Evolutionary conservation across 2,797 vertebrate species (phyloP).

Genomic region (Malacoraja senta): DNA sequence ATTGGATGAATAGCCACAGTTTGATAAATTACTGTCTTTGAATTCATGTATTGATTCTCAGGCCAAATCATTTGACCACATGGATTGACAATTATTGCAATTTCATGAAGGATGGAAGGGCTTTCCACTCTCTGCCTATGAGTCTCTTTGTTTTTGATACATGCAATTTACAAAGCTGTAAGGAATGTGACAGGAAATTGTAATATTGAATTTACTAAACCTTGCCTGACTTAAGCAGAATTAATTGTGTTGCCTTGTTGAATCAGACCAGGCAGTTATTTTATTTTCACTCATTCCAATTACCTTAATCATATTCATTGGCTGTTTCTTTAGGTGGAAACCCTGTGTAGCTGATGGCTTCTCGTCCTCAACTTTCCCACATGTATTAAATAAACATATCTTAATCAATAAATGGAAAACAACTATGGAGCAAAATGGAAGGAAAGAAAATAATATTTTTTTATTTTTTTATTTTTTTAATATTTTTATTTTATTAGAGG

Average conservation of each 20-base stretch:
- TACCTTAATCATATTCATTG: constrained; percentile 36
- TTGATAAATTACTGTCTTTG: constrained; percentile 28
- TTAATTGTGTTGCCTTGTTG: constrained; percentile 30
- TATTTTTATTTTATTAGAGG: no score
- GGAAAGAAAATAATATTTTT: neutral
- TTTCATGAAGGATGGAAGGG: constrained; percentile 7
- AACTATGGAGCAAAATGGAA: neutral
- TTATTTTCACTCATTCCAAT: constrained; percentile 15
- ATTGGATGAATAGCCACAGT: constrained; percentile 3
- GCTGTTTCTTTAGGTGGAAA: neutral
- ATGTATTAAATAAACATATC: neutral
- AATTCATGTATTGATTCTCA: constrained; percentile 17
- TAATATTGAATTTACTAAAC: constrained; percentile 38
- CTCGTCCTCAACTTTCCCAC: neutral
- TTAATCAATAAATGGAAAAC: constrained; percentile 1
- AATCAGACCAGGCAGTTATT: constrained; percentile 26
- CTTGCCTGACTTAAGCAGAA: constrained; percentile 28
- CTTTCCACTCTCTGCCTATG: neutral
- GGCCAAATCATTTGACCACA: constrained; percentile 35
- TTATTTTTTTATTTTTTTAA: no score
- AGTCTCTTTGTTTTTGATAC: constrained; percentile 7
- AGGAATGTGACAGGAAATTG: constrained; percentile 27
- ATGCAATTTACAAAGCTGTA: constrained; percentile 28
- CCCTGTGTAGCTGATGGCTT: neutral
- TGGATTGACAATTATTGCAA: constrained; percentile 23